Conservation (phyloP, 2,797 vertebrate species). For the Rhabdophis nuchalis region DNA sequence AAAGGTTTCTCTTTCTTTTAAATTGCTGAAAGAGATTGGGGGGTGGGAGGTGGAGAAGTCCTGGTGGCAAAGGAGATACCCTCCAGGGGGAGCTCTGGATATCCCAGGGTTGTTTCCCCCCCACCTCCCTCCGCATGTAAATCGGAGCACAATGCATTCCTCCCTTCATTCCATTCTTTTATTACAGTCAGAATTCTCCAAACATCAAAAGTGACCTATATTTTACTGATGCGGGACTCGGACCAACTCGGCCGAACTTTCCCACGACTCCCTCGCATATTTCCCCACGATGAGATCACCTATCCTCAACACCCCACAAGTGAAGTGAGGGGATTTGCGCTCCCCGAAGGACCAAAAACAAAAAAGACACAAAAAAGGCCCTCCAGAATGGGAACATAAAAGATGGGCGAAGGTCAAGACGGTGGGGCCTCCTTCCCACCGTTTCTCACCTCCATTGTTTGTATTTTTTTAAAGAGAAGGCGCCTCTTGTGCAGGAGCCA, state of each 20-base stretch:
- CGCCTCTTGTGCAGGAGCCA: background rate
- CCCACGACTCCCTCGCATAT: constrained; percentile 41
- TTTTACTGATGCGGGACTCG: constrained; percentile 37
- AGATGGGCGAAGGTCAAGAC: background rate
- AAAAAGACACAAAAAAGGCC: no score
- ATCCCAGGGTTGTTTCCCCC: accelerated
- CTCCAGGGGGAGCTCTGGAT: constrained; percentile 28
- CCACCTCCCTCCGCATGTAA: accelerated
- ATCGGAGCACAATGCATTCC: constrained; percentile 50
- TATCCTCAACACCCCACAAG: background rate
- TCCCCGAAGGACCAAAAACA: background rate
- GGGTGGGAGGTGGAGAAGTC: background rate
- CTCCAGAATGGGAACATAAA: background rate
- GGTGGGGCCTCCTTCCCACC: background rate
- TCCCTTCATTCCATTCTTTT: constrained; percentile 29
- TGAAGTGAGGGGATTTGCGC: background rate
- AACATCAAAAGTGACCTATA: constrained; percentile 54
- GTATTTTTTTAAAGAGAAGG: background rate
- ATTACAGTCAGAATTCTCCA: constrained; percentile 24
- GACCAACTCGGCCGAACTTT: constrained; percentile 46
- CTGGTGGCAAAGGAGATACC: background rate
- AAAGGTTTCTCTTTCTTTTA: background rate
- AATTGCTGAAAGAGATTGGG: background rate
- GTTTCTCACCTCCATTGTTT: background rate
- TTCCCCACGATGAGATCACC: constrained; percentile 37